Evolutionary conservation across 2,888 invertebrate species (phyloP), one percentile per base, ranked within the genome.

Genomic region (Yponomeuta plumbellus): DNA sequence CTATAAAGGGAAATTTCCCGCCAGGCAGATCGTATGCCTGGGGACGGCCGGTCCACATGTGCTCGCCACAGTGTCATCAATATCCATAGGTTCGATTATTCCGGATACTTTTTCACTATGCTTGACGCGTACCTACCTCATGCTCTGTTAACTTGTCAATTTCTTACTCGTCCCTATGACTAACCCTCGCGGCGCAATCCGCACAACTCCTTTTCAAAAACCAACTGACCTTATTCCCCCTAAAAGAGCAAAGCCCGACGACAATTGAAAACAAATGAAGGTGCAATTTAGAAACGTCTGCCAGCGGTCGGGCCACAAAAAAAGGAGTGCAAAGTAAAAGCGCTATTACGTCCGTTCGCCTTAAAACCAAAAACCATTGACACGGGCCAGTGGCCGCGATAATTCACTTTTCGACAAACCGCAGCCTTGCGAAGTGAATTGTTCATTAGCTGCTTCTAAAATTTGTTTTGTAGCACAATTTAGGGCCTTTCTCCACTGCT

Each of bases 381-480:
- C 62, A 62, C 62, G 62, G 34, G n/a, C 62, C 62, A 62, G 6
- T 62, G 10, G 20, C 17, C 26, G 62, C 62, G 62, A 11, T 20
- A 62, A 62, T 34, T 62, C 62, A 62, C 62, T 62, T 39, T 62
- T 62, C 39, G 22, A 59, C 59, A 5, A 22, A 52, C 44, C 59
- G 59, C 59, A 62, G n/a, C 34, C 11, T 62, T 62, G 62, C 34
- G n/a, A n/a, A 62, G 39, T 34, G 26, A 62, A 62, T 39, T 34
- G n/a, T 62, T 62, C 62, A 62, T 62, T 62, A 63, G 57, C 17
- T 17, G 44, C 5, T 52, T 34, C 56, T 20, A 44, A n/a, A 67
- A 57, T 66, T 67, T 67, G 66, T 72, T 34, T 1, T 34, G 34
- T 34, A 34, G 34, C 34, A 34, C 8, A 34, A 8, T 34, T 34